Evolutionary conservation across 2,113 vertebrate species (phyloP).

Genomic region (Pogonocichla stellata): DNA sequence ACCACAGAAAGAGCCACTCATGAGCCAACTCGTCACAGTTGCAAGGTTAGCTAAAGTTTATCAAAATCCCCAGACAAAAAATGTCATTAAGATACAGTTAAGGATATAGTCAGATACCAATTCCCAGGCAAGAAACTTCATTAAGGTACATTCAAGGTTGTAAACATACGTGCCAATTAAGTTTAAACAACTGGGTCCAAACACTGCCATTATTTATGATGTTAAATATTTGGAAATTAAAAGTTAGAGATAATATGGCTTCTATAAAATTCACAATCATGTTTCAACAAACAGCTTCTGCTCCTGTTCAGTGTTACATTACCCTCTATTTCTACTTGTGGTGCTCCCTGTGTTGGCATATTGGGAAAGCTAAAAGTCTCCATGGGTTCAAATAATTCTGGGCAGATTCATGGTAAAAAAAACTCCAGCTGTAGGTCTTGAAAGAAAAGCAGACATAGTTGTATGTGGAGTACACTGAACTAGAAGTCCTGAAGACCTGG

Average conservation of each 20-base stretch:
- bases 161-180: conserved; percentile 24
- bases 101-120: conserved; percentile 37
- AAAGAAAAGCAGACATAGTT: not conserved
- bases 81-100: conserved; percentile 51
- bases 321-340: not conserved
- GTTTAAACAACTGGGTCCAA: conserved; percentile 8
- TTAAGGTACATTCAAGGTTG: conserved; percentile 33
- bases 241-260: not conserved
- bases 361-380: not conserved
- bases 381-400: not conserved
- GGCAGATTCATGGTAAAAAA: not conserved
- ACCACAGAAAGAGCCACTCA: not conserved
- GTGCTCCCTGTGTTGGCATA: not conserved
- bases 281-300: not conserved
- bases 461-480: not conserved
- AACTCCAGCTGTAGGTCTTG: not conserved
- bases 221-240: conserved; percentile 20
- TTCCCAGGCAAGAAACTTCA: conserved; percentile 38
- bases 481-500: not conserved
- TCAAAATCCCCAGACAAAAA: conserved; percentile 50
- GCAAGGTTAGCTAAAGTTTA: conserved; percentile 52
- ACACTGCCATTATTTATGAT: not conserved
- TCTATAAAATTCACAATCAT: not conserved
- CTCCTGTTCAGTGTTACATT: not conserved
- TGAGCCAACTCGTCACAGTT: not conserved